A percentile compares a stretch with the other conserved stretches of the same genome.
phyloP scores from a whole-genome alignment of 2,113 vertebrate genomes.

The Mobula birostris region DNA sequence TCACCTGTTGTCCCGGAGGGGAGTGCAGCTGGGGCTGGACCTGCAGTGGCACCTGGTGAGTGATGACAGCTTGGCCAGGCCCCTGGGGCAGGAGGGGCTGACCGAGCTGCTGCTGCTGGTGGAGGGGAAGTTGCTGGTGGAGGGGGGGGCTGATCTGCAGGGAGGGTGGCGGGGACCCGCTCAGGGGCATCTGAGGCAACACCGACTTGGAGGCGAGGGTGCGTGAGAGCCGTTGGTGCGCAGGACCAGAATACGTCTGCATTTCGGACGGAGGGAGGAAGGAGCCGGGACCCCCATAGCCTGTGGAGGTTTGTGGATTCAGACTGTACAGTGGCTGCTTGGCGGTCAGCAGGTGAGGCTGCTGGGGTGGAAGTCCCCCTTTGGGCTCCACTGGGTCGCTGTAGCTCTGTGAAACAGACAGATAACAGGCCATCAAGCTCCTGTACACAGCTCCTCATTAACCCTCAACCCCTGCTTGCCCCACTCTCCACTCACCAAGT shows the following conservation, averaged over 20 bases:
- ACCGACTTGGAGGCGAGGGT: conserved; percentile 81
- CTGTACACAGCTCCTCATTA: no score
- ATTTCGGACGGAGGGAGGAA: conserved; percentile 84
- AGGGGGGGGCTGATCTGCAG: conserved; percentile 92
- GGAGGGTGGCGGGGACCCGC: conserved; percentile 82
- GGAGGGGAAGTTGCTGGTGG: conserved; percentile 92
- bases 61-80: conserved; percentile 85
- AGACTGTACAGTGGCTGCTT: conserved; percentile 83
- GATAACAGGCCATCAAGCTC: background rate
- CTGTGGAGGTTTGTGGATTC: conserved; percentile 76
- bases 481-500: no score
- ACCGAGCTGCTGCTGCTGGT: conserved; percentile 77
- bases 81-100: conserved; percentile 94
- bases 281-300: conserved; percentile 79
- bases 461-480: no score
- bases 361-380: conserved; percentile 68
- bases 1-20: conserved; percentile 88
- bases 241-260: conserved; percentile 81
- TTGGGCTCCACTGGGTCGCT: conserved; percentile 81
- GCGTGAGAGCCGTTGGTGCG: conserved; percentile 77
- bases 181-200: conserved; percentile 76
- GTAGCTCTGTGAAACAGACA: conserved; percentile 65
- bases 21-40: conserved; percentile 81
- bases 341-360: conserved; percentile 84
- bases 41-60: conserved; percentile 92